Conservation (phyloP, 1,140 invertebrate genomes). For the Leucophenga varia region DNA sequence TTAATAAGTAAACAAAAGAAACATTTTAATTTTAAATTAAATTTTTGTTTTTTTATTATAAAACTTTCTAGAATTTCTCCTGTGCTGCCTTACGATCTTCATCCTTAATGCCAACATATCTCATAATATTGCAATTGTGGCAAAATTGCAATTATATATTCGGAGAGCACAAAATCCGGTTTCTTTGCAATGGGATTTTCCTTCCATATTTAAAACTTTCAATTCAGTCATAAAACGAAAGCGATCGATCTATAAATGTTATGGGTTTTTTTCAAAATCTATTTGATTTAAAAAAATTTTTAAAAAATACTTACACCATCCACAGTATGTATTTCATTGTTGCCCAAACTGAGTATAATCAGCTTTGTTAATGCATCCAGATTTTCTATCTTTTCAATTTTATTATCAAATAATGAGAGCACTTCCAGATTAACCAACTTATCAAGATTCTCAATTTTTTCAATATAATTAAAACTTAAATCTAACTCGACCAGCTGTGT, state of each 20-base stretch:
- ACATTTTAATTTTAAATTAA: slow-evolving; percentile 24
- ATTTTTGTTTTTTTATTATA: background rate
- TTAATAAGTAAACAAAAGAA: too few relatives aligned
- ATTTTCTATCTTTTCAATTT: slow-evolving; percentile 75
- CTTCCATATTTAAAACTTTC: slow-evolving; percentile 75
- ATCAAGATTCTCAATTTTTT: slow-evolving; percentile 80
- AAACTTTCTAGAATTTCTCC: slow-evolving; percentile 59
- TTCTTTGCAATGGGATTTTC: slow-evolving; percentile 73
- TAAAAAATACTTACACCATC: slow-evolving; percentile 65
- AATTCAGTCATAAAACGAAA: slow-evolving; percentile 73
- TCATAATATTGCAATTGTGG: slow-evolving; percentile 77
- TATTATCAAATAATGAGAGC: slow-evolving; percentile 74
- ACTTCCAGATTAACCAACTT: slow-evolving; percentile 73
- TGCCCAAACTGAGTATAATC: slow-evolving; percentile 80
- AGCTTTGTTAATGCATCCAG: slow-evolving; percentile 71
- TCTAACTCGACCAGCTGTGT: slow-evolving; percentile 78
- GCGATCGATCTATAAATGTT: slow-evolving; percentile 67
- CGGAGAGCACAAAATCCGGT: slow-evolving; percentile 65
- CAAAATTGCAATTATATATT: slow-evolving; percentile 71
- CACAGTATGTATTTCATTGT: slow-evolving; percentile 72
- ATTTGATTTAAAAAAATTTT: background rate
- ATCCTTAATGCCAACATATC: slow-evolving; percentile 69
- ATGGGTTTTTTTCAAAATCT: slow-evolving; percentile 7
- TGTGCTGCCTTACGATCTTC: slow-evolving; percentile 61
- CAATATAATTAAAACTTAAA: slow-evolving; percentile 83